Base-by-base conservation (phyloP, 2,888 invertebrate genomes). In the Tenodera sinensis region DNA sequence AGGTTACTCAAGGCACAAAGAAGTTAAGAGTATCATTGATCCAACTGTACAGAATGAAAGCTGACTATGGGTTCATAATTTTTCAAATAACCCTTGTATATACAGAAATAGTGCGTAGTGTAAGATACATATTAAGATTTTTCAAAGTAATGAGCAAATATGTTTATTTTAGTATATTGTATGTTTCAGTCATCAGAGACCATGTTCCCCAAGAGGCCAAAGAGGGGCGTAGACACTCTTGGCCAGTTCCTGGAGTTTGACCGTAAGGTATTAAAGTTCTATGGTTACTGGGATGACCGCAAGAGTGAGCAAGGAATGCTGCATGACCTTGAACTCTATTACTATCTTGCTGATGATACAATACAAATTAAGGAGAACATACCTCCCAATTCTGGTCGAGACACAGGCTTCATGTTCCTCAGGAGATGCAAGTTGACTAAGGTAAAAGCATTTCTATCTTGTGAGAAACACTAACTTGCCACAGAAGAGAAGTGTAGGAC, bases 201-300 rank as follows among this genome's bases (percentile, higher is more conserved):
- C 25, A 91, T 91, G 89, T 92, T 93, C 89, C 92, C 94, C 0
- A 94, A 94, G 84, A 94, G 95, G 92, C 94, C 94, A 92, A 95
- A 94, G 84, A 94, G 94, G 71, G 95, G 94, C 90, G 94, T 95
- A 20, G 95, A 96, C 92, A 95, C 96, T 0, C 95, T 97, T 90
- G 96, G 95, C 83, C 96, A 98, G 92, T 98, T 98, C 93, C 93
- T 98, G 90, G 96, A 96, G 91, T 97, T 96, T 92, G 98, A 98
- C 93, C 95, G 96, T 92, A 95, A 96, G 92, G 94, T 95, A 1
- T 93, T 96, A 89, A 95, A 97, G 91, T 98, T 98, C 93, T 96
- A 95, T 92, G 98, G 97, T 27, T 98, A 97, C 92, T 98, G 98
- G 98, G 98, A 98, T 92, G 98, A 98, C 92, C 95, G 96, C 1